These are phyloP conservation scores for Drosophila rhopaloa DNA, from an alignment of 1,140 invertebrate genomes.

Conservation along the genomic window DNA sequence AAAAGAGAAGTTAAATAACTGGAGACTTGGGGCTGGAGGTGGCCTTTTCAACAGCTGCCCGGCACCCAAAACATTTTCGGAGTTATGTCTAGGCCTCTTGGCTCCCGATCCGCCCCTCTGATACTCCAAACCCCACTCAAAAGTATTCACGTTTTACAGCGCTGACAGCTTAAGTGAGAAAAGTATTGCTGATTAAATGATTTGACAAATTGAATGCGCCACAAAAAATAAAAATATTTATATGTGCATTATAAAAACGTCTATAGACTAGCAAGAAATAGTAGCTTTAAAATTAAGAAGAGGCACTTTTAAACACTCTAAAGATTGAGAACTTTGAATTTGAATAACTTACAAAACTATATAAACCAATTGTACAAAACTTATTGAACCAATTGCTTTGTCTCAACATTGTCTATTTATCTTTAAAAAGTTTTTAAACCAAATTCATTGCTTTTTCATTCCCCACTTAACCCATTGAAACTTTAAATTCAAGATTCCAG, in stretches of 20 bases:
- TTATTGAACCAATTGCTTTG: background rate
- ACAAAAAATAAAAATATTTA: slow-evolving; percentile 34
- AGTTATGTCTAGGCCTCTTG: slow-evolving; percentile 20
- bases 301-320: no score
- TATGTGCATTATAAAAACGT: slow-evolving; percentile 29
- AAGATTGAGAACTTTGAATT: background rate
- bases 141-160: slow-evolving; percentile 62
- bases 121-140: background rate
- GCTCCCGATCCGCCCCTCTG: background rate
- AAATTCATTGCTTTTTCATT: slow-evolving; percentile 13
- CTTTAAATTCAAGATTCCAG: slow-evolving; percentile 16
- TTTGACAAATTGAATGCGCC: slow-evolving; percentile 72
- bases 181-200: slow-evolving; percentile 79
- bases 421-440: background rate
- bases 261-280: no score
- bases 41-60: slow-evolving; percentile 40
- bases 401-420: background rate
- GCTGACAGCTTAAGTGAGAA: slow-evolving; percentile 81
- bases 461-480: slow-evolving; percentile 24
- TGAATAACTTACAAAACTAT: background rate
- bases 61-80: slow-evolving; percentile 1
- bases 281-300: background rate
- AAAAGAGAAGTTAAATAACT: slow-evolving; percentile 39
- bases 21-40: slow-evolving; percentile 27
- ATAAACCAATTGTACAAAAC: background rate